Conservation (phyloP, 2,113 vertebrate genomes). For the Phainopepla nitens region DNA sequence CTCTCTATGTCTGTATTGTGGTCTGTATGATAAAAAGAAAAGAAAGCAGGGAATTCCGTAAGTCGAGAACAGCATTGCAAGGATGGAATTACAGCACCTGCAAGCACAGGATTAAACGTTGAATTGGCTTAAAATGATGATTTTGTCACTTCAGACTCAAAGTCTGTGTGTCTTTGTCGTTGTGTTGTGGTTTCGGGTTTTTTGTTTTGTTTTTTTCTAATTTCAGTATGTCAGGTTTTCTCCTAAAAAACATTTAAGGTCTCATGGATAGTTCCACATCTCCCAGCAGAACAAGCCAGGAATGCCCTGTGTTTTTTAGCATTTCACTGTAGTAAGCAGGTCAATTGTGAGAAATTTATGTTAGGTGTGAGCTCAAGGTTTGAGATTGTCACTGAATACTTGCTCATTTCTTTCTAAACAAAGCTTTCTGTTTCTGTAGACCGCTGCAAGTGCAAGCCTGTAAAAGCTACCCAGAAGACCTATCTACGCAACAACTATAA, state of each 20-base stretch:
- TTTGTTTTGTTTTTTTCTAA: neutral
- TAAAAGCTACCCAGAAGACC: conserved; percentile 83
- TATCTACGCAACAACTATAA: conserved; percentile 95
- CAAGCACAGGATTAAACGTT: fast-evolving
- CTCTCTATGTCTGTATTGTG: neutral
- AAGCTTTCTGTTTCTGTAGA: conserved; percentile 73
- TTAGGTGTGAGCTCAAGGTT: neutral
- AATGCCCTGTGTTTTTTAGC: neutral
- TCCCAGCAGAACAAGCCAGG: neutral
- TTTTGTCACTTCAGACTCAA: neutral
- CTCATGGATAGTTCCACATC: neutral
- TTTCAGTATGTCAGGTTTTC: neutral
- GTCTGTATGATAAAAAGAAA: neutral
- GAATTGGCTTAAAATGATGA: neutral
- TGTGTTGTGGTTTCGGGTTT: neutral
- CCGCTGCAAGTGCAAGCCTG: conserved; percentile 86
- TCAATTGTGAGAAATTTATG: neutral
- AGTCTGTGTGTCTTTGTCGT: neutral
- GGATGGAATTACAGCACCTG: neutral
- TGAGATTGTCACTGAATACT: neutral
- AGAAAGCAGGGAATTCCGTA: neutral
- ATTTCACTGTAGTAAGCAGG: neutral
- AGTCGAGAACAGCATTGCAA: neutral
- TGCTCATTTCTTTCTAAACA: neutral
- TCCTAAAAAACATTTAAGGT: neutral